A percentile compares a stretch with the other conserved stretches of the same genome.
phyloP scores from a whole-genome alignment of 2,888 invertebrate species.

The Hydroisotoma schaefferi region DNA sequence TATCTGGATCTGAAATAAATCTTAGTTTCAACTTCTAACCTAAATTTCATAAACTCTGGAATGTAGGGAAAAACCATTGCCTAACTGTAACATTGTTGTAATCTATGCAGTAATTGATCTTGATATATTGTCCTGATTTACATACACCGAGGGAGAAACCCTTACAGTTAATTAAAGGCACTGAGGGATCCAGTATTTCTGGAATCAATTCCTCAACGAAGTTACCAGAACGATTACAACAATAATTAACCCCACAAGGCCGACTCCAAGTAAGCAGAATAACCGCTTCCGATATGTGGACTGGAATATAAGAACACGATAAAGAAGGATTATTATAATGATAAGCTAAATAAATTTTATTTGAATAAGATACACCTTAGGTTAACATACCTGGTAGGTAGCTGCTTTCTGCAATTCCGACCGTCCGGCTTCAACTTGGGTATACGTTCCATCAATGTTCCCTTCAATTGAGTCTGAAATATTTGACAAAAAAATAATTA shows the following conservation, averaged over 20 bases:
- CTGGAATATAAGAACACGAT: constrained; percentile 37
- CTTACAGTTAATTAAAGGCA: too few species aligned
- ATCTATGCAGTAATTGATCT: too few species aligned
- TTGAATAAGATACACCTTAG: neutral
- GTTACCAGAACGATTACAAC: constrained; percentile 65
- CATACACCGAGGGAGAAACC: too few species aligned
- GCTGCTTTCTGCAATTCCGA: constrained; percentile 77
- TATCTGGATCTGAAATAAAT: too few species aligned
- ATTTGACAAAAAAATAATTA: too few species aligned
- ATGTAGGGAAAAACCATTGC: neutral
- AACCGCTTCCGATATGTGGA: constrained; percentile 67
- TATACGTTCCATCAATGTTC: constrained; percentile 70
- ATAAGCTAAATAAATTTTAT: neutral
- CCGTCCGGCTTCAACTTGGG: constrained; percentile 73
- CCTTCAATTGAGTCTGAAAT: constrained; percentile 82
- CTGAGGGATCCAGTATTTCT: neutral
- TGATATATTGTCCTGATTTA: too few species aligned
- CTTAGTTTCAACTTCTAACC: too few species aligned
- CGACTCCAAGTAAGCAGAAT: constrained; percentile 66
- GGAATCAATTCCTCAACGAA: constrained; percentile 36
- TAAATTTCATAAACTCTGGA: neutral
- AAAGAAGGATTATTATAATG: constrained; percentile 4
- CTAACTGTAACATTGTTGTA: too few species aligned
- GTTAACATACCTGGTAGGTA: constrained; percentile 63
- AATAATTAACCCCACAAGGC: constrained; percentile 63